Base-by-base conservation (phyloP, 2,797 vertebrate genomes). In the Cuniculus paca region DNA sequence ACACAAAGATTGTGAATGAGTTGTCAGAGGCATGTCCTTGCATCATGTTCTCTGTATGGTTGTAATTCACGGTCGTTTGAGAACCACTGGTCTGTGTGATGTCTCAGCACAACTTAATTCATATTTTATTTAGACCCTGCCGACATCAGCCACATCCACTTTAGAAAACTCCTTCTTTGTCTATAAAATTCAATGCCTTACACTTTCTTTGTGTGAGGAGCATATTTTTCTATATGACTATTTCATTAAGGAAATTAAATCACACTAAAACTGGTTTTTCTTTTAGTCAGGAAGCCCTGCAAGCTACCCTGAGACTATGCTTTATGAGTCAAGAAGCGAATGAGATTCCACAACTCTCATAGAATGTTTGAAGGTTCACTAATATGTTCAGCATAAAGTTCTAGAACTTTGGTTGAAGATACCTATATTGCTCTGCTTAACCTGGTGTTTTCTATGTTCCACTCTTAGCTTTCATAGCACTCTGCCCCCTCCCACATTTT, bases 181-280 rank as follows among this genome's bases (percentile, higher is more conserved):
- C 14, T 42, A 12, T n/a, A 9, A 79, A 52, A 85, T 77, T 54
- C 2, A 94, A 36, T 80, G 11, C 6, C 13, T 17, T 61, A 12
- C 0, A 22, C 79, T 20, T 6, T 65, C 17, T 72, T 45, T 83
- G 5, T n/a, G 50, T 50, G 39, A 86, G 14, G 5, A 95, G 58
- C 2, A 84, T 4, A 20, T 48, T 31, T 60, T 75, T 91, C 48
- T 79, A 65, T n/a, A 45, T 45, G 16, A 60, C n/a, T 39, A 84
- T 36, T 88, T 93, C 36, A 54, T 80, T 80, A 58, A 65, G 24
- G 60, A 88, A 80, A 80, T 88, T 88, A 88, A 75, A 88, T 45
- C 2, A 58, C 28, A 17, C 61, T 68, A 42, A 84, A 3, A 10
- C 63, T 72, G 4, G 52, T 36, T 48, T 88, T 6, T 34, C 14